Conservation (phyloP, 2,797 vertebrate genomes). For the Okamejei kenojei region DNA sequence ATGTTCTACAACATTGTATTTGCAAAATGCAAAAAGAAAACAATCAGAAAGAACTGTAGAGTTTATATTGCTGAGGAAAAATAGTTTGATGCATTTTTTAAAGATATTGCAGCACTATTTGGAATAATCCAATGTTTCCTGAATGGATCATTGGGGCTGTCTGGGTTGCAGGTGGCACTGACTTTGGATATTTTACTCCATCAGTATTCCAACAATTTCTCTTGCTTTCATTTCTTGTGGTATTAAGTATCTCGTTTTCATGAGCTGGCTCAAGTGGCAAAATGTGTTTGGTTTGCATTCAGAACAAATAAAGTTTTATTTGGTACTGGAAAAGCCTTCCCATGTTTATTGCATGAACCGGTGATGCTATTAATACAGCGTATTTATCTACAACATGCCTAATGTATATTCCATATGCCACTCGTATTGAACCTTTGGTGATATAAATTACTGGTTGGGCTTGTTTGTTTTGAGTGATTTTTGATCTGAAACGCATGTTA, state of each 20-base stretch:
- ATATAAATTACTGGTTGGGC: neutral
- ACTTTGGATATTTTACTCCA: neutral
- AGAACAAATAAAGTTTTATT: conserved; percentile 6
- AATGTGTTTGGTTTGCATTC: neutral
- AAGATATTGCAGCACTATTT: neutral
- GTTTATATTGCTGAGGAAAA: neutral
- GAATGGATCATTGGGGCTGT: neutral
- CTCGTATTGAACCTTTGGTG: neutral
- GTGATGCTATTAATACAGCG: neutral
- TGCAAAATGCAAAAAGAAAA: neutral
- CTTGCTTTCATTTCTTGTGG: neutral
- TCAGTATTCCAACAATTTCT: neutral
- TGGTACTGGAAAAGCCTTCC: neutral
- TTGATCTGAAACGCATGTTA: neutral
- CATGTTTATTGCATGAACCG: neutral
- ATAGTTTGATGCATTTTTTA: neutral
- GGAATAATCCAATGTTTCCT: conserved; percentile 9
- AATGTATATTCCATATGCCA: neutral
- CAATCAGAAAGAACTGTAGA: neutral
- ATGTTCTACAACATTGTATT: neutral
- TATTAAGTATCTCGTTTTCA: neutral
- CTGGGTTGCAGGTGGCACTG: neutral
- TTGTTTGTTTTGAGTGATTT: neutral
- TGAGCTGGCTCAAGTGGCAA: neutral
- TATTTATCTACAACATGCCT: neutral